Base-by-base conservation (phyloP, 2,797 vertebrate species). In the Mastacembelus armatus region DNA sequence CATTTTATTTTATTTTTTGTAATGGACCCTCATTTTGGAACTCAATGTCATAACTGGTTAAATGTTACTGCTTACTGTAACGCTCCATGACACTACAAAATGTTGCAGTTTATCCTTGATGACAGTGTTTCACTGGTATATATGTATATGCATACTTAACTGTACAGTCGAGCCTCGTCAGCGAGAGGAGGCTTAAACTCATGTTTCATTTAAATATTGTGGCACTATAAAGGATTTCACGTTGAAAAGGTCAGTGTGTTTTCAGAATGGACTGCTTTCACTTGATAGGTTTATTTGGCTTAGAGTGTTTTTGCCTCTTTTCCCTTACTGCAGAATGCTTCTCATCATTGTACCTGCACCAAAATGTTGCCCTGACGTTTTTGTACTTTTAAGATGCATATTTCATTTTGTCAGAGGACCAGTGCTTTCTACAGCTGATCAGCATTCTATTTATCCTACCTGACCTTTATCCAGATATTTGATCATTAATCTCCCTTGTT, bases 381-480 rank as follows among this genome's bases (percentile, higher is more conserved):
- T 88, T 92, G 87, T 92, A 93, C 89, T 88, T 89, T 85, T 85
- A 89, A 88, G 85, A 91, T 86, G 80, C 77, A 81, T 90, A 82
- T 91, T 91, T 91, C 67, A 78, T 85, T 87, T 90, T 85, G 78
- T 90, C 73, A 84, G 77, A 86, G 88, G 89, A 90, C 85, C 83
- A 86, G 85, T 86, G 75, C 78, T 90, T 82, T 88, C 84, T 87
- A 85, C 78, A 85, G 76, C 90, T 87, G 86, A 84, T 91, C 84
- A 77, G 73, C 83, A 71, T 87, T 89, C 85, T 86, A 88, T 95
- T 90, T 94, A 91, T 94, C 93, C 90, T 92, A 92, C 92, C 91
- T 95, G 92, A 94, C 95, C 93, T 96, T 95, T 95, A 94, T 95
- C 93, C 94, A 96, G 94, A 95, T 96, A 94, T 95, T 95, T 96